Conservation (phyloP, 92 coral and sea anemone species). For the Umimayanthus chanpuru region DNA sequence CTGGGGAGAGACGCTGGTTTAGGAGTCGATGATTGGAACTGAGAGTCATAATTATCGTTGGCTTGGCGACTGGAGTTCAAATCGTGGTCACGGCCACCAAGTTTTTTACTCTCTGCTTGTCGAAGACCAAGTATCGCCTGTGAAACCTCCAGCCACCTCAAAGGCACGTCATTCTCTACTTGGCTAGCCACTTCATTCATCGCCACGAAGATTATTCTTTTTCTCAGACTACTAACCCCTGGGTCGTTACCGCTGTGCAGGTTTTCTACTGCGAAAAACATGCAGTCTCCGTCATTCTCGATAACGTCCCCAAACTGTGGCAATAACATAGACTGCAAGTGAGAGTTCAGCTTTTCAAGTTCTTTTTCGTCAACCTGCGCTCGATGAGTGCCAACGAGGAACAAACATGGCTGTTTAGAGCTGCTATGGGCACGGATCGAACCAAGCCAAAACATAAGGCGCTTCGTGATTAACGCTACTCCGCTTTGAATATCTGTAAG, state of each 20-base stretch:
- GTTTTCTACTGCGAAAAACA: conserved; percentile 32
- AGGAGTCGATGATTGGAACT: background rate
- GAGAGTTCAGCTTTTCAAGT: background rate
- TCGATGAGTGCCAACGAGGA: conserved; percentile 15
- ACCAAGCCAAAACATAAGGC: conserved; percentile 13
- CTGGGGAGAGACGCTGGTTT: background rate
- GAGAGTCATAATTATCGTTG: background rate
- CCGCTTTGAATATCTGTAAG: background rate
- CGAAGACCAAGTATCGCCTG: conserved; percentile 15
- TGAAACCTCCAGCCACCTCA: conserved; percentile 12
- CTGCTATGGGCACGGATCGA: conserved; percentile 5
- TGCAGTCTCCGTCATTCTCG: conserved; percentile 2
- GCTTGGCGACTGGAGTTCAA: background rate
- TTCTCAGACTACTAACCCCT: conserved; percentile 1
- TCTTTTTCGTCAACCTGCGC: background rate
- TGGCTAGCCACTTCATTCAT: conserved; percentile 2
- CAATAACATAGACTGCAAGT: background rate
- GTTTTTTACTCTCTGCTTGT: background rate
- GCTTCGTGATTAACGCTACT: background rate
- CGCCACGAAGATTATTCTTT: background rate
- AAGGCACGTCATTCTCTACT: conserved; percentile 2
- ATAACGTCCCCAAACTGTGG: conserved; percentile 24
- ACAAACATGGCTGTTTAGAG: conserved; percentile 8
- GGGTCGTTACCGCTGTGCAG: background rate
- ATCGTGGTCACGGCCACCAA: background rate